A percentile compares a stretch with the other conserved stretches of the same genome.
These are phyloP conservation scores for zebrafish (Danio rerio) DNA, from an alignment of 2,113 vertebrate species.

Conservation along the genomic window GRCz12tu NC_133196.1:37666001-37666500, in stretches of 20 bases:
- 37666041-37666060: not conserved
- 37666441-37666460: conserved; percentile 10
- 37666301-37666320: not conserved
- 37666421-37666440: not conserved
- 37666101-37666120: conserved; percentile 12
- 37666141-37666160: not conserved
- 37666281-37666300: not conserved
- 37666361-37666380: not conserved
- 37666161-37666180: not conserved
- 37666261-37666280: no score
- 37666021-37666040: not conserved
- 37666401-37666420: not conserved
- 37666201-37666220: not conserved
- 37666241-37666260: not conserved
- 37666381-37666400: not conserved
- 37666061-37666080: not conserved
- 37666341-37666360: not conserved
- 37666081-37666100: not conserved
- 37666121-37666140: conserved; percentile 3
- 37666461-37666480: conserved; percentile 2
- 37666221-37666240: no score
- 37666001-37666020: not conserved
- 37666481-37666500: not conserved
- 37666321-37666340: not conserved
- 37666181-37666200: not conserved